Base-by-base conservation (phyloP, 2,113 vertebrate species). In the Gnathonemus echidnorhynchus region DNA sequence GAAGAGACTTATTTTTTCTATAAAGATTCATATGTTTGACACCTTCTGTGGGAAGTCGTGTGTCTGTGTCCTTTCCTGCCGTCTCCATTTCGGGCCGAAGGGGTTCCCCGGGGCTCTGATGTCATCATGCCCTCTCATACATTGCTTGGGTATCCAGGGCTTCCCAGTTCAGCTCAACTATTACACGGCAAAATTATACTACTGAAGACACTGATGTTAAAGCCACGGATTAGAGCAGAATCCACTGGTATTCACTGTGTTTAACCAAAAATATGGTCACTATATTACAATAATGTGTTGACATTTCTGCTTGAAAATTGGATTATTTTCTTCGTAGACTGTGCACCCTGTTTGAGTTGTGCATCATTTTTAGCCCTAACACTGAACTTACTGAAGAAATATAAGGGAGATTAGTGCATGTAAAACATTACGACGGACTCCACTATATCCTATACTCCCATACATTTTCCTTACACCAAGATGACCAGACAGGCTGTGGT, bases 1-100 rank as follows among this genome's bases (percentile, higher is more conserved):
- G 95, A 94, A 96, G 21, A 96, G 93, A 94, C 95, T 94, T 96
- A 95, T 97, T 96, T 97, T 97, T 97, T 97, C 96, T 97, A 97
- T 97, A 97, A 98, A 97, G 96, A 97, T 92, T 83, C 93, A 91
- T 94, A 95, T 93, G 95, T 95, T 96, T 89, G 70, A 89, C 88
- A 80, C 49, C 11, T 80, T 39, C 93, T 95, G 95, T 92, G 88
- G 92, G 94, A 48, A 5, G 42, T 15, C 19, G 92, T 87, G 91
- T 90, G 91, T 86, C 91, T 70, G 13, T 89, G 74, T 42, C 4
- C 74, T 39, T 42, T 39, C 31, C 1, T 77, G 10, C 13, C 3
- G 0, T 6, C 52, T 77, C 11, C 24, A 0, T 5, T 3, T 42
- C 35, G 17, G 17, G 10, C 70, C 1, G 15, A 77, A 35, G 27